Conservation (phyloP, 2,113 vertebrate genomes). For the Rhombomys opimus region DNA sequence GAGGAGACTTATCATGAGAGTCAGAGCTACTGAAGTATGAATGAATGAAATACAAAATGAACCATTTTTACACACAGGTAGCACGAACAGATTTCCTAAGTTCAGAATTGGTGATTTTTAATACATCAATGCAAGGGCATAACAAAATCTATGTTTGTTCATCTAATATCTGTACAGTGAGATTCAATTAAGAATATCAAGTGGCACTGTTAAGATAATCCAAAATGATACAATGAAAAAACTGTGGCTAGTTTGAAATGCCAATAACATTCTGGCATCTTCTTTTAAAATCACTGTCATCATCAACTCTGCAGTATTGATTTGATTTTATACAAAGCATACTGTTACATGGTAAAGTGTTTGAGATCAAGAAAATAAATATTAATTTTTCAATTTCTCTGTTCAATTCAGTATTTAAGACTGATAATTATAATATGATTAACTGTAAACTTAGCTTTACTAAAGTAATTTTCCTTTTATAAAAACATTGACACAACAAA, state of each 20-base stretch:
- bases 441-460: constrained; percentile 26
- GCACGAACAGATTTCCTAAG: not conserved
- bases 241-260: constrained; percentile 14
- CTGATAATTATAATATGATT: not conserved
- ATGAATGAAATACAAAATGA: constrained; percentile 18
- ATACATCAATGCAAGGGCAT: not conserved
- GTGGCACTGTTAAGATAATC: constrained; percentile 27
- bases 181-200: not conserved
- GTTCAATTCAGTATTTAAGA: constrained; percentile 28
- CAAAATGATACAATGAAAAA: constrained; percentile 7
- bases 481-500: constrained; percentile 16
- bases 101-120: constrained; percentile 26
- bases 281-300: constrained; percentile 10
- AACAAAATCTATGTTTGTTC: not conserved
- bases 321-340: constrained; percentile 11
- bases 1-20: constrained; percentile 23
- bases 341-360: not conserved
- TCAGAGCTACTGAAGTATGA: not conserved
- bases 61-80: not conserved
- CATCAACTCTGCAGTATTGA: not conserved
- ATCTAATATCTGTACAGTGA: not conserved
- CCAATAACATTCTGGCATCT: not conserved
- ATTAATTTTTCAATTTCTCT: constrained; percentile 15
- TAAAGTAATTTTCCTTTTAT: constrained; percentile 40
- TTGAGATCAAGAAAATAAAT: not conserved